Conservation (phyloP, 2,888 invertebrate genomes). For the Norana najaformis region DNA sequence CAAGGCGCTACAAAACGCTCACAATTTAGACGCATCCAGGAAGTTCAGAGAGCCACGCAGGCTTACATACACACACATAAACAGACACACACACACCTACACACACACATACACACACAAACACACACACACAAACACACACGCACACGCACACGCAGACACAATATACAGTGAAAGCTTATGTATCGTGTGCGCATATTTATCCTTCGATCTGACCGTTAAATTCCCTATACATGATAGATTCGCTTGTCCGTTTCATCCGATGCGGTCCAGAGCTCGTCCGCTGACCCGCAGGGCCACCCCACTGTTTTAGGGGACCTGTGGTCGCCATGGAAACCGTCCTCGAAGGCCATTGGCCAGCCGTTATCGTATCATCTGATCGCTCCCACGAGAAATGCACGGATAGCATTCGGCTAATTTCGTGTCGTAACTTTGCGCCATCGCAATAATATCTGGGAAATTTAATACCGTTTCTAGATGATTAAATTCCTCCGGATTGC, state of each 20-base stretch:
- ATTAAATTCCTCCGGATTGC: background rate
- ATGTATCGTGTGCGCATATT: background rate
- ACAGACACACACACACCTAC: background rate
- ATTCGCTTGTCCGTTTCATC: background rate
- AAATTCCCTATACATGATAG: background rate
- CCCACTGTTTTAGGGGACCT: background rate
- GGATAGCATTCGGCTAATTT: background rate
- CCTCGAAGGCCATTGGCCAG: constrained; percentile 1
- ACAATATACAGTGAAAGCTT: background rate
- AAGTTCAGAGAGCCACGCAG: too few species aligned
- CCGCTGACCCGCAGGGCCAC: background rate
- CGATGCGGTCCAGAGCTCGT: background rate
- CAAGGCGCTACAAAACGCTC: too few species aligned
- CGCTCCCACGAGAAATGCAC: background rate
- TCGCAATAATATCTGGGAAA: background rate
- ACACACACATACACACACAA: background rate
- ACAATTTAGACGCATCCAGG: too few species aligned
- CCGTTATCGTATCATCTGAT: background rate
- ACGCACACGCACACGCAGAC: background rate
- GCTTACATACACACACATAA: background rate
- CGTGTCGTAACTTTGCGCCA: background rate
- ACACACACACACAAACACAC: background rate
- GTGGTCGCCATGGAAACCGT: constrained; percentile 1
- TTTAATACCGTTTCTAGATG: background rate
- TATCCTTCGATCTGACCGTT: background rate